Percentiles rank a stretch among this genome's conserved stretches.
Evolutionary conservation across 2,888 invertebrate species (phyloP).

Genomic region (Exephanes ischioxanthus): DNA sequence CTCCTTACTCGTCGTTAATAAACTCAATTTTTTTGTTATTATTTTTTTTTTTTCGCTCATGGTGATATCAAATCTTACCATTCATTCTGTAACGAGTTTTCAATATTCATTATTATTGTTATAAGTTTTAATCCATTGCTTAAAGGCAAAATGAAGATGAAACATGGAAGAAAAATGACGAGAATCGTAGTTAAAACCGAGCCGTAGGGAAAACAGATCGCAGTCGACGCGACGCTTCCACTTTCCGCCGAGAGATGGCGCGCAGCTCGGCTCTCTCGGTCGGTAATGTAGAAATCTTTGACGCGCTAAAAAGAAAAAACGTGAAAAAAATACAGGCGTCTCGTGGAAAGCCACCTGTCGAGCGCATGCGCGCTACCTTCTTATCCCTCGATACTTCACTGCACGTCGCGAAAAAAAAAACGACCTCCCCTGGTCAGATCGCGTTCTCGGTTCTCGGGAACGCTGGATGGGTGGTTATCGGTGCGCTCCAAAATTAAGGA

Average conservation of each 20-base stretch:
- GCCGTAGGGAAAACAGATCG: too few species aligned
- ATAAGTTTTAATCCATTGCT: neutral
- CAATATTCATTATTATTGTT: neutral
- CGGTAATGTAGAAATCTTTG: slow-evolving; percentile 49
- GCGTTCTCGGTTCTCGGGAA: slow-evolving; percentile 49
- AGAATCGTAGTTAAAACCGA: neutral
- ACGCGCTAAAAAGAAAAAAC: neutral
- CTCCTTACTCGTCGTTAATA: neutral
- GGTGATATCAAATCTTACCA: too few species aligned
- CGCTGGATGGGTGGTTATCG: neutral
- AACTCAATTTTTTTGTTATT: neutral
- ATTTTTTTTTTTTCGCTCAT: neutral
- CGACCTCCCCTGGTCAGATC: slow-evolving; percentile 2
- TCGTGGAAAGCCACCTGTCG: slow-evolving; percentile 7
- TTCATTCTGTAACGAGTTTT: too few species aligned
- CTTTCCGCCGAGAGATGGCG: neutral
- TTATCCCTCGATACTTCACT: slow-evolving; percentile 6
- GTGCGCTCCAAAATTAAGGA: too few species aligned
- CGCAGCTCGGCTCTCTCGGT: slow-evolving; percentile 62
- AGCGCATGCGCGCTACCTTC: slow-evolving; percentile 55
- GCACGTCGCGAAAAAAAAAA: slow-evolving; percentile 27
- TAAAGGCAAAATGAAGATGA: neutral
- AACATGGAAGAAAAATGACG: neutral
- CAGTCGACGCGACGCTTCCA: neutral
- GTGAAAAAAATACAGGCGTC: slow-evolving; percentile 35